phyloP scores from a whole-genome alignment of 2,113 vertebrate genomes.

The Mormyrus lacerda region DNA sequence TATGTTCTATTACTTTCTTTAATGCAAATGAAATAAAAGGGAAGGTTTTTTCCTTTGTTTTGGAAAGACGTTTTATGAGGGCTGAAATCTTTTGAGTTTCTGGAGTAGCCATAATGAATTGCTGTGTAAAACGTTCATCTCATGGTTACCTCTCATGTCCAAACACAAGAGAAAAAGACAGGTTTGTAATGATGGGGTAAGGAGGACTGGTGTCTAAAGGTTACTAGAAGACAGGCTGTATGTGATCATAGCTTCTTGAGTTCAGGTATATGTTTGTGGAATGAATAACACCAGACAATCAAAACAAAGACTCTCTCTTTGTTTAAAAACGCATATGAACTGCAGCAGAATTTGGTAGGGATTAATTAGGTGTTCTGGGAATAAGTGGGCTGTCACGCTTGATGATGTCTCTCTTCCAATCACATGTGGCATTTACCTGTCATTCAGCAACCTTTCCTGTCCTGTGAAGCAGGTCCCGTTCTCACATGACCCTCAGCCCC shows the following conservation, averaged over 20 bases:
- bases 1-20: constrained; percentile 29
- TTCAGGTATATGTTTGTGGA: background rate
- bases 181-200: background rate
- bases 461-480: background rate
- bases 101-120: background rate
- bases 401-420: background rate
- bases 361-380: background rate
- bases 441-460: background rate
- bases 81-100: background rate
- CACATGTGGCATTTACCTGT: background rate
- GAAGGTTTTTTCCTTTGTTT: background rate
- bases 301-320: background rate
- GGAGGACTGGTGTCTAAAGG: background rate
- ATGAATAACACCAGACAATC: background rate
- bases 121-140: background rate
- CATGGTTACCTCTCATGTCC: background rate
- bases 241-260: background rate
- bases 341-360: background rate
- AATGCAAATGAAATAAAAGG: background rate
- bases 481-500: background rate
- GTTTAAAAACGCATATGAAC: background rate
- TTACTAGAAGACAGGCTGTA: background rate
- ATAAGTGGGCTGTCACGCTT: background rate
- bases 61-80: background rate
- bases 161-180: background rate